These are phyloP conservation scores for Porites lobata DNA, from an alignment of 92 coral and sea anemone species.

Conservation along the genomic window DNA sequence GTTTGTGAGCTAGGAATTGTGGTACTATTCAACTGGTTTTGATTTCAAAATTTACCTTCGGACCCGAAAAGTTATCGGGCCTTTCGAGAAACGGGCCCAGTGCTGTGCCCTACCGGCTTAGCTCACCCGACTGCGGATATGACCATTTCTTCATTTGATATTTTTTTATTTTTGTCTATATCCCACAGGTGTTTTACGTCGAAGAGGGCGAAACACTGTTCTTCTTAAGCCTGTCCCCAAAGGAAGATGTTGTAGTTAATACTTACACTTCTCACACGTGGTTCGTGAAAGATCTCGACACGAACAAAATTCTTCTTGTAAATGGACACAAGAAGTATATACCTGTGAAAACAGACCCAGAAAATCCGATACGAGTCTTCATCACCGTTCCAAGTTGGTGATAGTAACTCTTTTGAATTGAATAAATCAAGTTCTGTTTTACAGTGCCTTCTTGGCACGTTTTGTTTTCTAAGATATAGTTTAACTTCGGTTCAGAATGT, in stretches of 20 bases:
- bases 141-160: not conserved
- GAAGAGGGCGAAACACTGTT: slow-evolving; percentile 39
- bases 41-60: no score
- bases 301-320: slow-evolving; percentile 66
- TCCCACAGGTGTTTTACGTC: slow-evolving; percentile 53
- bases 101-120: no score
- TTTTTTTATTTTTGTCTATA: not conserved
- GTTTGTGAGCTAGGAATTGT: no score
- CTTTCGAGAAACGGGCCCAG: no score
- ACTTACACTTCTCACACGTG: slow-evolving; percentile 85
- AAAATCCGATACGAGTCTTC: slow-evolving; percentile 44
- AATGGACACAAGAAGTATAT: slow-evolving; percentile 60
- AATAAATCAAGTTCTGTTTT: not conserved
- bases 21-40: no score
- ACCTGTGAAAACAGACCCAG: slow-evolving; percentile 19
- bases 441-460: not conserved
- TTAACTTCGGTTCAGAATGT: not conserved
- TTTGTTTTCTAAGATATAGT: no score
- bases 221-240: slow-evolving; percentile 67
- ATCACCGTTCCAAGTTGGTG: slow-evolving; percentile 88
- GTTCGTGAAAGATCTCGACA: slow-evolving; percentile 81
- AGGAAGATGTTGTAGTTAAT: slow-evolving; percentile 54
- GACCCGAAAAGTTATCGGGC: no score
- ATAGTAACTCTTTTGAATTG: not conserved
- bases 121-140: no score